Base-by-base conservation (phyloP, 2,113 vertebrate genomes). In the Phocoena sinus region DNA sequence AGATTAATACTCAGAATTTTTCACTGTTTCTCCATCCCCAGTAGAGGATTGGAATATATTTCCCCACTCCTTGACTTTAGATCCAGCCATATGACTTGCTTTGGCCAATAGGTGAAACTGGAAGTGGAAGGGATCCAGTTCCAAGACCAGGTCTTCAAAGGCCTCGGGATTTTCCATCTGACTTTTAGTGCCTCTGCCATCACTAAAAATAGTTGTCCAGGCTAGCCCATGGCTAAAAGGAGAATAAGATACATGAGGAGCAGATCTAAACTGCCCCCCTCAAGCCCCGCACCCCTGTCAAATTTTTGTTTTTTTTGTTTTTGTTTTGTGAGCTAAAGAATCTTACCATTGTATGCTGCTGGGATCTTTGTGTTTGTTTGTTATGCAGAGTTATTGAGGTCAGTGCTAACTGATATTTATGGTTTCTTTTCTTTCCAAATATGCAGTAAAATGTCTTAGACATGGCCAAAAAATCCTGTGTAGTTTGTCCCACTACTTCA, bases 211-310 rank as follows among this genome's bases (percentile, higher is more conserved):
- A 68, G 10, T 60, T 44, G 5, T 15, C 18, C 15, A 53, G 10
- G 3, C 23, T 74, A 71, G 13, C 1, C 18, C 2, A 33, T 60
- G 36, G 6, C 14, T 12, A 13, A 56, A 83, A 28, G 6, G 15
- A 89, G 33, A 36, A 62, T 53, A 83, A 38, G 5, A 68, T 7
- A 67, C 14, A 2, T 23, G 12, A 79, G 28, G 18, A 79, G 8
- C 21, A 89, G 25, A 58, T 38, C 33, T 71, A 31, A 92, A 25
- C 25, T 53, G 28, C 1, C 17, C 12, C 12, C 65, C 21, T 81
- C 6, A 41, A 20, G 11, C 60, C 13, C 18, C 41, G 3, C 1
- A 13, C 21, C 28, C 4, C 1, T 6, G 10, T 2, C 67, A n/a
- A 91, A 31, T 38, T 56, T 56, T 53, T 53, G 50, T 0, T 4